Conservation (phyloP, 2,888 invertebrate genomes). For the Choristoneura rosaceana region DNA sequence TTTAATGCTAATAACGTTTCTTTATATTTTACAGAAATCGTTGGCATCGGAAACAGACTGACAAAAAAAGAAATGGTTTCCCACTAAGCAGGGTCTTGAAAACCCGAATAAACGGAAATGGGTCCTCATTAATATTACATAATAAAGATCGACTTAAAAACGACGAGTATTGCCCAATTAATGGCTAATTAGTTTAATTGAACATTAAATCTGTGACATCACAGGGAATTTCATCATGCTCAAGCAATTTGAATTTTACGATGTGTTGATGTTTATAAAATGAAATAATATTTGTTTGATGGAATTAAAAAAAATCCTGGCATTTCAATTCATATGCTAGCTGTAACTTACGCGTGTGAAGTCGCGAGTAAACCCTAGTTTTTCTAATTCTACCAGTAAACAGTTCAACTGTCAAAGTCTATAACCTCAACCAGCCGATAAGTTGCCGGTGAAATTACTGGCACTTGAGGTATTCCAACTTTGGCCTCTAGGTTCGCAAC, state of each 20-base stretch:
- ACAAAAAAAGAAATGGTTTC: background rate
- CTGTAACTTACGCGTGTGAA: too few species aligned
- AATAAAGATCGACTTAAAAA: background rate
- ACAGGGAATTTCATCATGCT: background rate
- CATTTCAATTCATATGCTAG: too few species aligned
- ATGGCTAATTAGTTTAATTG: conserved; percentile 1
- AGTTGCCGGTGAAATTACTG: too few species aligned
- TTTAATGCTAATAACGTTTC: too few species aligned
- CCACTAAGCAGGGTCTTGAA: background rate
- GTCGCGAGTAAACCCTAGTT: too few species aligned
- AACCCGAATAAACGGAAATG: background rate
- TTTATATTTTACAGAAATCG: background rate
- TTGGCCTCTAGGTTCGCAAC: too few species aligned
- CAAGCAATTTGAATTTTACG: background rate
- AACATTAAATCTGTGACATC: background rate
- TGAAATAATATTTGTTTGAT: too few species aligned
- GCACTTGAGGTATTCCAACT: too few species aligned
- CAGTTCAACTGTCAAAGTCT: too few species aligned
- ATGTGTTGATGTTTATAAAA: background rate
- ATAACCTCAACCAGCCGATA: too few species aligned
- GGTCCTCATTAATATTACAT: background rate
- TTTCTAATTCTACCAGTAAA: too few species aligned
- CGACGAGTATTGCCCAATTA: background rate
- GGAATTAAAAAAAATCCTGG: too few species aligned
- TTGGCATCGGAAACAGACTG: background rate